Percentiles rank a stretch among this genome's conserved stretches.
Conservation (phyloP, 2,113 vertebrate species). For the Chaenogobius annularis region DNA sequence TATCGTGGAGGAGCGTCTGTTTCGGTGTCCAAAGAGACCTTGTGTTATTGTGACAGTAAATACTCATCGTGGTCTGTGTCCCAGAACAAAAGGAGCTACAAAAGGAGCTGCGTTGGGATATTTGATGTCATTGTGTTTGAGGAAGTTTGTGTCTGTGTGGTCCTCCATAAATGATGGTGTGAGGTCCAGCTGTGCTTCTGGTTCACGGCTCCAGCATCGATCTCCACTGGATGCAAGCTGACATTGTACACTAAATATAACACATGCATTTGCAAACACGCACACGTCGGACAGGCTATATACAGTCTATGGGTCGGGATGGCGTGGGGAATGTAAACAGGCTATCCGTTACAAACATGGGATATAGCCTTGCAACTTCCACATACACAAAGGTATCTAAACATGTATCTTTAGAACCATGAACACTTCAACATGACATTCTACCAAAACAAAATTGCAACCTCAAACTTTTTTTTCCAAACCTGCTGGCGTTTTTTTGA, state of each 20-base stretch:
- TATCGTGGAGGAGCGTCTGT: too few relatives aligned
- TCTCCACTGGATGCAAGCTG: constrained; percentile 13
- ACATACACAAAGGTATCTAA: neutral
- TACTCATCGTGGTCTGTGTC: neutral
- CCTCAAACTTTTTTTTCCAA: neutral
- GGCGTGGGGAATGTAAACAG: neutral
- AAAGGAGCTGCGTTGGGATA: neutral
- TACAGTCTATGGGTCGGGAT: neutral
- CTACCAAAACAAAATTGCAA: neutral
- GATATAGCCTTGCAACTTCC: neutral
- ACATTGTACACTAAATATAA: constrained; percentile 8
- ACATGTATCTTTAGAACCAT: neutral
- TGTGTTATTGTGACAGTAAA: neutral
- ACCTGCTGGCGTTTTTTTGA: neutral
- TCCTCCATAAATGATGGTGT: constrained; percentile 40
- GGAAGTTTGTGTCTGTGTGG: constrained; percentile 27
- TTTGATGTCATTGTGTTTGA: constrained; percentile 5
- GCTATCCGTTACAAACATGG: neutral
- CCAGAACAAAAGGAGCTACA: neutral
- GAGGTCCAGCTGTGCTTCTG: constrained; percentile 47
- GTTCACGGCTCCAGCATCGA: neutral
- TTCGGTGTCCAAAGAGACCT: neutral
- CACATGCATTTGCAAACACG: neutral
- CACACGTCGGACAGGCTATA: neutral
- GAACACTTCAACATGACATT: neutral